Conservation (phyloP, 2,888 invertebrate genomes). For the Lottia scabra region DNA sequence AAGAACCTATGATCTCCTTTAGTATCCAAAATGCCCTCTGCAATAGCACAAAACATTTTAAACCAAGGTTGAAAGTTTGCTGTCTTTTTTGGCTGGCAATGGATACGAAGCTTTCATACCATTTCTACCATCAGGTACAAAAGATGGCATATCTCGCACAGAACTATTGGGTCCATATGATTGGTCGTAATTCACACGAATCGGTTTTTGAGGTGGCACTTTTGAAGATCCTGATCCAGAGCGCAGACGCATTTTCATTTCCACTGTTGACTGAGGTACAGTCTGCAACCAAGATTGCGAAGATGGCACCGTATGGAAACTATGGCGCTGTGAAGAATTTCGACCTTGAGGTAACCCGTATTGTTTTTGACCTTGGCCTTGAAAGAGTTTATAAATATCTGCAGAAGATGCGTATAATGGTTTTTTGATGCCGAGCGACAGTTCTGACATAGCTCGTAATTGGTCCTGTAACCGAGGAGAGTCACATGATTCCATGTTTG, state of each 20-base stretch:
- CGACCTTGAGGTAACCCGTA: conserved; percentile 17
- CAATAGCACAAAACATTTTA: neutral
- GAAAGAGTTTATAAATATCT: conserved; percentile 58
- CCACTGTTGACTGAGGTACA: conserved; percentile 22
- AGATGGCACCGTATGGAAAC: conserved; percentile 48
- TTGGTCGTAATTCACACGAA: conserved; percentile 13
- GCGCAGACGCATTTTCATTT: conserved; percentile 37
- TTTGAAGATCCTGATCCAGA: conserved; percentile 34
- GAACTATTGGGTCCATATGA: neutral
- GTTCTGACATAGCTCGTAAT: conserved; percentile 34
- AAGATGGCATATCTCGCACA: neutral
- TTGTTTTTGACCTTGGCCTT: conserved; percentile 32
- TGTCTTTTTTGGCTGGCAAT: conserved; percentile 3
- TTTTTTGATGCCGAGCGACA: conserved; percentile 44
- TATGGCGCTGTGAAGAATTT: conserved; percentile 41
- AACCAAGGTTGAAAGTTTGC: conserved; percentile 17
- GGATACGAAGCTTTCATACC: neutral
- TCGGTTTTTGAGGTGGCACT: conserved; percentile 9
- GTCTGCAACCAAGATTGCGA: conserved; percentile 32
- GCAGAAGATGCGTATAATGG: conserved; percentile 57
- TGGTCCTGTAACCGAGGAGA: conserved; percentile 29
- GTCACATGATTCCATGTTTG: conserved; percentile 6
- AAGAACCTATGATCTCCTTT: too few relatives aligned
- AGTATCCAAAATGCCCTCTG: too few relatives aligned
- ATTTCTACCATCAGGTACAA: neutral